These are phyloP conservation scores for Oxyura jamaicensis DNA, from an alignment of 2,113 vertebrate genomes.

Conservation along the genomic window DNA sequence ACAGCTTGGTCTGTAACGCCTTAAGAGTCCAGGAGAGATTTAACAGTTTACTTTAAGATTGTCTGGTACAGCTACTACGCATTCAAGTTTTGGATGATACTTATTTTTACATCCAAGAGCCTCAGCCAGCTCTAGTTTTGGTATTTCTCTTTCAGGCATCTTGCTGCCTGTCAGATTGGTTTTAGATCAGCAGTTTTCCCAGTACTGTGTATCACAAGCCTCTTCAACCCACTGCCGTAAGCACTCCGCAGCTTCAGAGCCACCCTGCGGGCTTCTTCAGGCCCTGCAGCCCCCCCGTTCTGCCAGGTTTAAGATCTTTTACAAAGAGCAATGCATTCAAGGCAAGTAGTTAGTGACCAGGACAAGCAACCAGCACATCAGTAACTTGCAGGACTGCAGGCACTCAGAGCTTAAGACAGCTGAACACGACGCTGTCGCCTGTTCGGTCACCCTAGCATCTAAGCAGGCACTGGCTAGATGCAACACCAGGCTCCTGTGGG, in stretches of 20 bases:
- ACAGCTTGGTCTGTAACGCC: neutral
- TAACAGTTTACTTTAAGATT: slow-evolving; percentile 37
- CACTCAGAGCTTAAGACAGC: neutral
- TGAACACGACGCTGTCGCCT: neutral
- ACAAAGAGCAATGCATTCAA: neutral
- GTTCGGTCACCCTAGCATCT: neutral
- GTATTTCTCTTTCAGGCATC: slow-evolving; percentile 29
- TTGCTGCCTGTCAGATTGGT: slow-evolving; percentile 22
- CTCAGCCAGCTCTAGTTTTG: slow-evolving; percentile 38
- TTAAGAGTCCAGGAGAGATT: neutral
- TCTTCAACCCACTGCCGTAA: neutral
- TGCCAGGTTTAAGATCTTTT: neutral
- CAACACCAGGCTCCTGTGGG: neutral
- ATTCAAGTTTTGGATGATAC: slow-evolving; percentile 53
- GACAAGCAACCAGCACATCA: neutral
- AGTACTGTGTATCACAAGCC: neutral
- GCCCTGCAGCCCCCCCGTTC: neutral
- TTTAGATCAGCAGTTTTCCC: neutral
- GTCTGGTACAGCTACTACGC: slow-evolving; percentile 36
- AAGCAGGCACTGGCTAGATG: slow-evolving; percentile 35
- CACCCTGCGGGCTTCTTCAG: neutral
- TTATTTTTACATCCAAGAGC: neutral
- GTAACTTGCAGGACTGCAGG: neutral
- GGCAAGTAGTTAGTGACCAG: neutral
- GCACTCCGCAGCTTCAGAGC: neutral